Evolutionary conservation across 2,888 invertebrate species (phyloP).

Genomic region (Erebia aethiops): DNA sequence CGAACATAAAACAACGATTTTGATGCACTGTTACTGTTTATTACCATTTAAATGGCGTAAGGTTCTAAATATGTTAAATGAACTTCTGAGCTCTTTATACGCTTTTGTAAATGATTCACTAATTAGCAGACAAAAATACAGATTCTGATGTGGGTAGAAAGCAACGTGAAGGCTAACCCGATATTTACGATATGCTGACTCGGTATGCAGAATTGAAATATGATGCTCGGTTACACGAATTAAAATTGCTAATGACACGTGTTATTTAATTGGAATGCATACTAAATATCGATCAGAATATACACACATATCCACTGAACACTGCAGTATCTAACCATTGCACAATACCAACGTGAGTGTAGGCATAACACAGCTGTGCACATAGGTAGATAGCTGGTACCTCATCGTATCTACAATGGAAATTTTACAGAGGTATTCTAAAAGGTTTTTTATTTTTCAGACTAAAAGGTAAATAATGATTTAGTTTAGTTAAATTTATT

Average conservation of each 20-base stretch:
- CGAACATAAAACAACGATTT: constrained; percentile 26
- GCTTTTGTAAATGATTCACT: not conserved
- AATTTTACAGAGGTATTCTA: too few species aligned
- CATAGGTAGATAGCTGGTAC: constrained; percentile 44
- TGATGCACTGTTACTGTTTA: constrained; percentile 29
- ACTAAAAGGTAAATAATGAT: not conserved
- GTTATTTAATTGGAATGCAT: constrained; percentile 23
- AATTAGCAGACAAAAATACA: constrained; percentile 2
- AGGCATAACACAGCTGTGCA: constrained; percentile 53
- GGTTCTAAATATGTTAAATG: constrained; percentile 25
- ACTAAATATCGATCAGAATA: constrained; percentile 47
- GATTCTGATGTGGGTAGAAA: not conserved
- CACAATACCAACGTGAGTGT: constrained; percentile 50
- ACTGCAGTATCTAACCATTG: constrained; percentile 47
- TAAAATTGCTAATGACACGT: constrained; percentile 22
- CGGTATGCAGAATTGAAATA: constrained; percentile 9
- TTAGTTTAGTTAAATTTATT: too few species aligned
- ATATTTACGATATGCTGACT: not conserved
- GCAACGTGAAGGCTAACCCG: not conserved
- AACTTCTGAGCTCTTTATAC: constrained; percentile 18
- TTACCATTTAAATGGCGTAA: constrained; percentile 12
- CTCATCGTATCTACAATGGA: too few species aligned
- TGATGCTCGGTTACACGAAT: constrained; percentile 17
- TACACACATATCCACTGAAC: constrained; percentile 52
- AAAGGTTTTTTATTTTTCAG: not conserved